Percentiles rank a stretch among this genome's conserved stretches.
phyloP scores from a whole-genome alignment of 2,888 invertebrate species.

The Julus scandinavius region DNA sequence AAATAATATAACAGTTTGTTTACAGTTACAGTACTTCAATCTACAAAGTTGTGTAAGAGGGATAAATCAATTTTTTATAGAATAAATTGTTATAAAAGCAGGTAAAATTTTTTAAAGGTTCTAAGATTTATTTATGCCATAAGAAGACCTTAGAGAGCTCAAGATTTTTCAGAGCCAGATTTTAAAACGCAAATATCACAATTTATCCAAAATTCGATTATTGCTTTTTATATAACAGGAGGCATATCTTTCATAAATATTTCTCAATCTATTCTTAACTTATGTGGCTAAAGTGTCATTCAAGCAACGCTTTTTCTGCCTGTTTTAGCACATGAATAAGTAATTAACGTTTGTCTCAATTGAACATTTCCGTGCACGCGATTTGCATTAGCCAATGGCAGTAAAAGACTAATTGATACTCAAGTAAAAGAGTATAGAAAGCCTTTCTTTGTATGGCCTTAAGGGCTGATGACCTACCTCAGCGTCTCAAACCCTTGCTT shows the following conservation, averaged over 20 bases:
- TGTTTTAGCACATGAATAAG: neutral
- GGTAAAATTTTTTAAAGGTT: too few species aligned
- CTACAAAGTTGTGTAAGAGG: too few species aligned
- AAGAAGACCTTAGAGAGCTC: too few species aligned
- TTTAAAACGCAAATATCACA: too few species aligned
- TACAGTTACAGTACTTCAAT: too few species aligned
- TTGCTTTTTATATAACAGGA: neutral
- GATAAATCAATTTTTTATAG: too few species aligned
- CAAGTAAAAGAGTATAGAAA: neutral
- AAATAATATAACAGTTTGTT: too few species aligned
- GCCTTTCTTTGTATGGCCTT: neutral
- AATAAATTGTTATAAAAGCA: too few species aligned
- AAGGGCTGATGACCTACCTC: neutral
- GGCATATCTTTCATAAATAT: neutral
- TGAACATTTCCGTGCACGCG: neutral
- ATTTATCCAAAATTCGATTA: neutral
- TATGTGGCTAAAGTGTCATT: neutral
- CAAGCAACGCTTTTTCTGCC: neutral
- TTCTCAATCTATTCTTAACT: neutral
- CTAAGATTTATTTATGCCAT: too few species aligned
- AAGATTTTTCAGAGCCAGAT: too few species aligned
- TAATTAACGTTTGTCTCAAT: neutral
- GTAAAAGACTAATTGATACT: slow-evolving; percentile 22
- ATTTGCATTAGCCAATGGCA: neutral
- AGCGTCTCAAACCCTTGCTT: neutral